phyloP scores from a whole-genome alignment of 92 coral and sea anemone species.

The Isaurus tuberculatus region DNA sequence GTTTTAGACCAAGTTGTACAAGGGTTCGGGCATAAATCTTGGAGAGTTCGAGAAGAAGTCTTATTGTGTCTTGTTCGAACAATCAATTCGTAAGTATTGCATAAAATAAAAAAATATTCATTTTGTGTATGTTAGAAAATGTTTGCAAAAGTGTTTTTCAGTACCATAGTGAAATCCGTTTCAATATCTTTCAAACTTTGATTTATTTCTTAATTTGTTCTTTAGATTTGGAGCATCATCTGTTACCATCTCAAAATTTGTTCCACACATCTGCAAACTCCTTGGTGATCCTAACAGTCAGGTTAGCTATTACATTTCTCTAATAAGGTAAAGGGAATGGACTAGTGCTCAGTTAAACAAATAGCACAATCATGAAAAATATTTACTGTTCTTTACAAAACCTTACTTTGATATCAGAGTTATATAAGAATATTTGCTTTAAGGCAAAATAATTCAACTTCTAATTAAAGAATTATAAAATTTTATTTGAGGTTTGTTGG shows the following conservation, averaged over 20 bases:
- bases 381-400: too few relatives aligned
- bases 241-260: constrained; percentile 91
- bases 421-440: too few relatives aligned
- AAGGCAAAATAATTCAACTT: too few relatives aligned
- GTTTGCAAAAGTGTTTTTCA: too few relatives aligned
- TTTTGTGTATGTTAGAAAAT: too few relatives aligned
- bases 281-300: constrained; percentile 99
- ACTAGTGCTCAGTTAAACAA: too few relatives aligned
- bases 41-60: constrained; percentile 99
- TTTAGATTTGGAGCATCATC: constrained; percentile 89
- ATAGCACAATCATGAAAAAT: too few relatives aligned
- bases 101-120: not conserved
- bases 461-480: too few relatives aligned
- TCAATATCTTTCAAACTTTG: not conserved
- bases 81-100: constrained; percentile 76
- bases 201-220: not conserved
- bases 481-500: too few relatives aligned
- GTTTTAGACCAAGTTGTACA: constrained; percentile 91
- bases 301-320: constrained; percentile 49
- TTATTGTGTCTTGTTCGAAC: constrained; percentile 78
- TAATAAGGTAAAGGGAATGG: too few relatives aligned
- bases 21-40: constrained; percentile 94
- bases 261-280: constrained; percentile 94
- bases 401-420: too few relatives aligned
- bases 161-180: too few relatives aligned